Base-by-base conservation (phyloP, 2,113 vertebrate genomes). In the Microtus ochrogaster region DNA sequence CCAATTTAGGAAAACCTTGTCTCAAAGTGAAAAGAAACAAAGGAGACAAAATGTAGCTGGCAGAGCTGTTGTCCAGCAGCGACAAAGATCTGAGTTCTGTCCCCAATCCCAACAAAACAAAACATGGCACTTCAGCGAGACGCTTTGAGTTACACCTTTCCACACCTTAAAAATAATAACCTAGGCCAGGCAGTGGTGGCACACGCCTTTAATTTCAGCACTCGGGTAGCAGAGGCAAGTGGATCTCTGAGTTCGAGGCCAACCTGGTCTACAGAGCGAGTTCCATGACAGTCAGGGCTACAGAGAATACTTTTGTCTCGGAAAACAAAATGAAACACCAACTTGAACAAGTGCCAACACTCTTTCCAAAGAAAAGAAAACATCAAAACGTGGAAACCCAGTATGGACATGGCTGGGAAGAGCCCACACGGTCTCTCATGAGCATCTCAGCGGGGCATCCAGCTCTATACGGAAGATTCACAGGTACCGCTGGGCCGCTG, bases 321-420 rank as follows among this genome's bases (percentile, higher is more conserved):
- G 21, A 22, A 72, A 72, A 73, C 70, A 91, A 70, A 83, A 19
- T 11, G 22, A 36, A 52, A 55, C n/a, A 36, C 19, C 10, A 88
- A 30, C 83, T 44, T 74, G 52, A 65, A 7, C 24, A 52, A 11
- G 41, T 41, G 39, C 68, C 7, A 11, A 65, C 52, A 41, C 30
- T 5, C 84, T 41, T 5, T 4, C 5, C 16, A 26, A 36, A 61
- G 8, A 44, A 70, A 30, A 28, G 7, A 52, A 44, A 52, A 49
- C 0, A 8, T 6, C 1, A 39, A 33, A 49, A 36, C 13, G 0
- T 0, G 33, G 21, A 10, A 5, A 5, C 83, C 63, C 65, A 4
- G 14, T 3, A 8, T 6, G 16, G 41, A 33, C 10, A 7, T 0
- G 41, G 49, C 17, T 22, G 39, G 0, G 4, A 90, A n/a, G n/a